These are phyloP conservation scores for Rhynchonycteris naso DNA, from an alignment of 2,797 vertebrate species.

Conservation along the genomic window DNA sequence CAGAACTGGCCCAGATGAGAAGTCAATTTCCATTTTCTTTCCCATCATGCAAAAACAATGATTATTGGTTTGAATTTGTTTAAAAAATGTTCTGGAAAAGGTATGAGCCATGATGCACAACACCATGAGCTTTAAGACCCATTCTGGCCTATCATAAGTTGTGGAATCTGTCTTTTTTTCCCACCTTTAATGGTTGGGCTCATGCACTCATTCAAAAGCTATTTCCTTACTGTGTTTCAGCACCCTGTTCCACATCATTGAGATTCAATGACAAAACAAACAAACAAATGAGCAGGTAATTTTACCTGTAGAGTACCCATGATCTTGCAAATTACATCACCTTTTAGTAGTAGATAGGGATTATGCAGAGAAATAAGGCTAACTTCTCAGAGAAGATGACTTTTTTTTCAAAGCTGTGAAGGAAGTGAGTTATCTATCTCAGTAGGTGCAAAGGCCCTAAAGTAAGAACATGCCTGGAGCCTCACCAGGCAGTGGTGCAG, in stretches of 20 bases:
- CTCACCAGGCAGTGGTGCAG: no score
- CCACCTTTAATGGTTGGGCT: neutral
- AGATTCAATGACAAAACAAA: neutral
- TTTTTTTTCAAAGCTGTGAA: neutral
- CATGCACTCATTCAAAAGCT: neutral
- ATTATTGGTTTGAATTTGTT: constrained; percentile 14
- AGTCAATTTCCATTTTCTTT: constrained; percentile 45
- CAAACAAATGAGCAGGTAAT: neutral
- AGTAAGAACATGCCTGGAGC: no score
- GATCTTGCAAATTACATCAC: neutral
- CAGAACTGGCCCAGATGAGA: constrained; percentile 6
- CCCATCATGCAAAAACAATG: neutral
- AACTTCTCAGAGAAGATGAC: neutral
- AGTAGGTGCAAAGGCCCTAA: neutral
- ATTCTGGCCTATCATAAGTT: neutral
- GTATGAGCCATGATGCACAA: neutral
- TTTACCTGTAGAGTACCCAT: neutral
- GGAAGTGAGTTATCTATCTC: neutral
- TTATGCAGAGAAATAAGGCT: neutral
- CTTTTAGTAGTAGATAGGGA: neutral
- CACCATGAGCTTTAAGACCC: neutral
- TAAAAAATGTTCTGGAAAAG: neutral
- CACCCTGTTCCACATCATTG: neutral
- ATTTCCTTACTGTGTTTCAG: neutral
- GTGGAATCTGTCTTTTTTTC: neutral